Evolutionary conservation across 2,113 vertebrate genomes (phyloP).

Genomic region (Cathartes aura): DNA sequence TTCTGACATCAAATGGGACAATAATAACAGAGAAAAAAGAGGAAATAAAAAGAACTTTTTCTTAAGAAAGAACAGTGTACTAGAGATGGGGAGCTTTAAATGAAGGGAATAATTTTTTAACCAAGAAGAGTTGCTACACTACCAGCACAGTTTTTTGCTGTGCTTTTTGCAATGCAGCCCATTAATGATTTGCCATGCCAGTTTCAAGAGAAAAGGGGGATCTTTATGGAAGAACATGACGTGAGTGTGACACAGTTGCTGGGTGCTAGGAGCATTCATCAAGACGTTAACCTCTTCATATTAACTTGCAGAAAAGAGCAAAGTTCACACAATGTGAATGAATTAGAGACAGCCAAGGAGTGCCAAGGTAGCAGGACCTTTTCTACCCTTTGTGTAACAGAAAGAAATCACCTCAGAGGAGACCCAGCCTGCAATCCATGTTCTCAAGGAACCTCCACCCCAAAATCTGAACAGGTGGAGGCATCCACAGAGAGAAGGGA

Average conservation of each 20-base stretch:
- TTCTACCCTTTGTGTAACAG: not conserved
- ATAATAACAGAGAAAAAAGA: not conserved
- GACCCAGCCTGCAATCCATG: not conserved
- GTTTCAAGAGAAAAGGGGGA: not conserved
- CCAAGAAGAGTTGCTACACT: not conserved
- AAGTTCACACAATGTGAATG: not conserved
- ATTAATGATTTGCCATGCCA: not conserved
- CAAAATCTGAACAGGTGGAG: not conserved
- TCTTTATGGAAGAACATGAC: not conserved
- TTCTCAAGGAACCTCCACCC: not conserved
- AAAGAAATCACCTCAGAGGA: not conserved
- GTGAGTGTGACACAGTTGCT: not conserved
- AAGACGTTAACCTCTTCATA: not conserved
- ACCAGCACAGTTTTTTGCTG: not conserved
- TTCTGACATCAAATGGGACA: not conserved
- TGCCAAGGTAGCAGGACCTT: not conserved
- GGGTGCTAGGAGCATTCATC: not conserved
- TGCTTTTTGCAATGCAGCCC: not conserved
- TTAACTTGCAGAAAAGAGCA: not conserved
- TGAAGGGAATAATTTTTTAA: not conserved
- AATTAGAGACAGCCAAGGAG: not conserved
- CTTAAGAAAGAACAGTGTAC: not conserved
- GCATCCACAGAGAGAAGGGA: not conserved
- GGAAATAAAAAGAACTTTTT: not conserved
- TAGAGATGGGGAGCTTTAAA: not conserved